phyloP scores from a whole-genome alignment of 37 sponge, comb jelly and placozoan genomes.

The Cliona cf. orientalis region DNA sequence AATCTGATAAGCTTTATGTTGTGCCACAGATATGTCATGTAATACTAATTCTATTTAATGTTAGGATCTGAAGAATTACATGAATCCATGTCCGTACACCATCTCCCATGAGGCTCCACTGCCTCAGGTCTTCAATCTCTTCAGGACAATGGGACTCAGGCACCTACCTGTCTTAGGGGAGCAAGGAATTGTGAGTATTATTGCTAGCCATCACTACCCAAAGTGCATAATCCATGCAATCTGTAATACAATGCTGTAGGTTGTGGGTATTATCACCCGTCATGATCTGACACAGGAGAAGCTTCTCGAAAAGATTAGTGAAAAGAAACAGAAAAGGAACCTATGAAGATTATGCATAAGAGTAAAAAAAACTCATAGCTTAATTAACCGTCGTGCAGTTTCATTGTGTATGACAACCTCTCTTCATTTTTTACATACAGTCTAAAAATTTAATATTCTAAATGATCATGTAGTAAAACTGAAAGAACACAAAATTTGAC shows the following conservation, averaged over 20 bases:
- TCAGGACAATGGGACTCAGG: conserved; percentile 96
- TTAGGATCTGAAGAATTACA: conserved; percentile 83
- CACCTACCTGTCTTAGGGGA: conserved; percentile 89
- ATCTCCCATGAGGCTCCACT: conserved; percentile 74
- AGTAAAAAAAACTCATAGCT: too few relatives aligned
- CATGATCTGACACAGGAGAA: conserved; percentile 77
- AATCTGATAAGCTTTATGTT: too few relatives aligned
- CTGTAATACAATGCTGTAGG: conserved; percentile 7
- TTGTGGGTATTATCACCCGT: conserved; percentile 78
- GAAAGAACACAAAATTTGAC: too few relatives aligned
- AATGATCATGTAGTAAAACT: too few relatives aligned
- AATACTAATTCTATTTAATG: neutral
- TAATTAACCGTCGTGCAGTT: too few relatives aligned
- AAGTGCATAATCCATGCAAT: neutral
- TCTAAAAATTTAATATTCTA: too few relatives aligned
- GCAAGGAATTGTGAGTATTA: conserved; percentile 72
- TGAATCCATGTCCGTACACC: conserved; percentile 96
- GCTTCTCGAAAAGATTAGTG: conserved; percentile 24
- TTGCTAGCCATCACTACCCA: neutral
- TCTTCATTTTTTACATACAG: too few relatives aligned
- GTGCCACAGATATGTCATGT: too few relatives aligned
- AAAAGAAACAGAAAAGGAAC: neutral
- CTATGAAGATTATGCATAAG: too few relatives aligned
- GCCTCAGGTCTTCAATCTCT: conserved; percentile 90
- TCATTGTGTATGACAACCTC: too few relatives aligned